Conservation (phyloP, 2,113 vertebrate genomes). For the Naja naja region DNA sequence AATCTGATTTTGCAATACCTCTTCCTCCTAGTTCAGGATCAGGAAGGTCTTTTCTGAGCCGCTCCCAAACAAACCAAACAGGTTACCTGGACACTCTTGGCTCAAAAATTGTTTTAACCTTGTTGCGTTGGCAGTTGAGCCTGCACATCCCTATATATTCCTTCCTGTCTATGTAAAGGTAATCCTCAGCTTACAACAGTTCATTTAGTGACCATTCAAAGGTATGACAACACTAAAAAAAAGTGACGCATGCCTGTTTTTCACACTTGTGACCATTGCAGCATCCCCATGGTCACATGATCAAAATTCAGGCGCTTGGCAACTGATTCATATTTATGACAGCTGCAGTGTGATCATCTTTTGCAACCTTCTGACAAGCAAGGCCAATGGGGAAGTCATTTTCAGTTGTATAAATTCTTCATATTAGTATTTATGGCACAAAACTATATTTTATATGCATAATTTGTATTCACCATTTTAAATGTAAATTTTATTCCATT, state of each 20-base stretch:
- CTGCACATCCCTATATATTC: neutral
- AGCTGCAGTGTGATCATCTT: neutral
- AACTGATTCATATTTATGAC: neutral
- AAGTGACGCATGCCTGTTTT: neutral
- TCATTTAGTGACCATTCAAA: neutral
- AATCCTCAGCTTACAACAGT: neutral
- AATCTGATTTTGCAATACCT: neutral
- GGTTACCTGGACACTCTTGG: neutral
- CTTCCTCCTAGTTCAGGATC: neutral
- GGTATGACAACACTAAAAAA: neutral
- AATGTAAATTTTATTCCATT: neutral
- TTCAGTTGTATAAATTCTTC: neutral
- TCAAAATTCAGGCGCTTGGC: neutral
- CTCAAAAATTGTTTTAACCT: neutral
- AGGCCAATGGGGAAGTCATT: neutral
- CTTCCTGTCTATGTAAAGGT: neutral
- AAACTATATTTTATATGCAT: neutral
- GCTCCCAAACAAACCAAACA: neutral
- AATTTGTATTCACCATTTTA: neutral
- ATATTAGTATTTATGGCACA: neutral
- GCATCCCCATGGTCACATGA: rapidly evolving
- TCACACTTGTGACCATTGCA: neutral
- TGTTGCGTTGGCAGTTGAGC: neutral
- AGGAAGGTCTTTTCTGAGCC: neutral
- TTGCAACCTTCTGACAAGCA: neutral